phyloP scores from a whole-genome alignment of 1,140 invertebrate species.

The Diuraphis noxia region DNA sequence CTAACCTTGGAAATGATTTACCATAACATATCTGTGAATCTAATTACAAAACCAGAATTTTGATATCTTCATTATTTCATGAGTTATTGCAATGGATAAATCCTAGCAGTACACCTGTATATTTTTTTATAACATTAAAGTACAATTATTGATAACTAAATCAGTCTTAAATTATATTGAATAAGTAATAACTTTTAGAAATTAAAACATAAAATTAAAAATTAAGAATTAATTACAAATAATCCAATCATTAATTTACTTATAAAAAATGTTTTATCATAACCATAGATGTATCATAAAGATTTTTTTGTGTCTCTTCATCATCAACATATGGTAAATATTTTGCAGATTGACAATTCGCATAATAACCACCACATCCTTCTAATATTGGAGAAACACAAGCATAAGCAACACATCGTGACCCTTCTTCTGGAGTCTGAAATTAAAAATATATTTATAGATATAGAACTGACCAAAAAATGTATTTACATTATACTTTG shows the following conservation, averaged over 20 bases:
- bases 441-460: conserved; percentile 66
- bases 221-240: neutral
- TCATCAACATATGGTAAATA: conserved; percentile 46
- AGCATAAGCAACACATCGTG: conserved; percentile 72
- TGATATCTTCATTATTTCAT: no score
- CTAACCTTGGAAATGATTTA: no score
- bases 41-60: no score
- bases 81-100: no score
- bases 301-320: conserved; percentile 53
- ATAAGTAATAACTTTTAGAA: neutral
- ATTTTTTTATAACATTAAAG: neutral
- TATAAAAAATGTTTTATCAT: conserved; percentile 47
- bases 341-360: conserved; percentile 65
- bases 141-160: neutral
- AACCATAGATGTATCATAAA: conserved; percentile 51
- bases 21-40: no score
- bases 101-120: no score
- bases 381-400: conserved; percentile 74
- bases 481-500: conserved; percentile 63
- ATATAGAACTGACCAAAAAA: neutral
- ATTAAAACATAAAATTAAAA: neutral
- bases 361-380: conserved; percentile 73
- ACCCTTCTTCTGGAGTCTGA: conserved; percentile 75
- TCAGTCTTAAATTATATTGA: neutral
- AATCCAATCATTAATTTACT: neutral